Conservation (phyloP, 2,888 invertebrate genomes). For the Melanostoma scalare region DNA sequence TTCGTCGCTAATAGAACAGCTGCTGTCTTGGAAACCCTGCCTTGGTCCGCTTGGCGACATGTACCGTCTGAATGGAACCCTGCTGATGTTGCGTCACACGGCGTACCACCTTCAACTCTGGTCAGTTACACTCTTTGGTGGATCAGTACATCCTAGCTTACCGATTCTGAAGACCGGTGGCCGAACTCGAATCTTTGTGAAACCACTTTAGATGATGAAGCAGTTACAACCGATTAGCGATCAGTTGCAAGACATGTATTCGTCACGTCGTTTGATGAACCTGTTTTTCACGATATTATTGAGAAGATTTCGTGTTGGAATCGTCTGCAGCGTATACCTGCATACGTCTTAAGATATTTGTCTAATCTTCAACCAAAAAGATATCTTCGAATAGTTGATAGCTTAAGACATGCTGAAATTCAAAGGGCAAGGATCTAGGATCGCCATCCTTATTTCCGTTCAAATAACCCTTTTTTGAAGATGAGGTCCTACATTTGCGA, state of each 20-base stretch:
- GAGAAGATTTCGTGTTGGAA: constrained; percentile 30
- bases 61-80: constrained; percentile 66
- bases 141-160: constrained; percentile 9
- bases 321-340: constrained; percentile 1
- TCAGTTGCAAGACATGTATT: neutral
- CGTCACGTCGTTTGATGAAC: neutral
- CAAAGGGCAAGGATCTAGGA: neutral
- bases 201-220: neutral
- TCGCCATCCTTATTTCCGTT: neutral
- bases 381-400: neutral
- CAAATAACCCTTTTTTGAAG: neutral
- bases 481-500: constrained; percentile 7
- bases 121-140: constrained; percentile 28
- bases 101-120: constrained; percentile 52
- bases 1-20: constrained; percentile 66
- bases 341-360: constrained; percentile 1
- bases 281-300: neutral
- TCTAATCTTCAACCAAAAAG: neutral
- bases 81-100: constrained; percentile 72
- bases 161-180: neutral
- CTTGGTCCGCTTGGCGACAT: constrained; percentile 62
- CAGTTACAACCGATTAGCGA: neutral
- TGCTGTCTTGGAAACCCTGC: constrained; percentile 54
- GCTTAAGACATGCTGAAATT: neutral
- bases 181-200: neutral